Evolutionary conservation across 2,888 invertebrate genomes (phyloP).

Genomic region (Cataglyphis cursor): DNA sequence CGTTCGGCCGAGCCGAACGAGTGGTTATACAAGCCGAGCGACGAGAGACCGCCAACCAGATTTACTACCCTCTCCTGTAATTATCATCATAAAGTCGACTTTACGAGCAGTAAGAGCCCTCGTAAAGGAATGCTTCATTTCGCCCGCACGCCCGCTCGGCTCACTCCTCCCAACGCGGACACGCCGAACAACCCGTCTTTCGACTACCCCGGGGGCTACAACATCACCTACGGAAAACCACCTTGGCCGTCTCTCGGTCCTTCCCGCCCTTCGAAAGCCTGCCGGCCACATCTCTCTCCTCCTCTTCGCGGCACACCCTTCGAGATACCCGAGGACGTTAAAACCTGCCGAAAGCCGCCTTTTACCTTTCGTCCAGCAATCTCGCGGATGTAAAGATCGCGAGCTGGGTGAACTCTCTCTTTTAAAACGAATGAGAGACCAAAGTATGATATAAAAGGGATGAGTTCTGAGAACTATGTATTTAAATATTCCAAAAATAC

Average conservation of each 20-base stretch:
- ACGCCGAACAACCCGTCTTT: slow-evolving; percentile 41
- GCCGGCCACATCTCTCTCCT: slow-evolving; percentile 29
- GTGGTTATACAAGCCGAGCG: slow-evolving; percentile 64
- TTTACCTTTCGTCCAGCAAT: slow-evolving; percentile 57
- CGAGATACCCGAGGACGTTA: slow-evolving; percentile 70
- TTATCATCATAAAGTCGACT: slow-evolving; percentile 87
- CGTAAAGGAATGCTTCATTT: slow-evolving; percentile 87
- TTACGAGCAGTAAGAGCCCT: slow-evolving; percentile 87
- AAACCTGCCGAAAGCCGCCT: slow-evolving; percentile 70
- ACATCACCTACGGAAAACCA: slow-evolving; percentile 75
- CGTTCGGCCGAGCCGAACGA: slow-evolving; percentile 58
- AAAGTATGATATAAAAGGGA: slow-evolving; percentile 13
- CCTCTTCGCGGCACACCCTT: slow-evolving; percentile 53
- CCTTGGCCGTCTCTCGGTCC: slow-evolving; percentile 73
- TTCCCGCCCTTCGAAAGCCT: slow-evolving; percentile 46
- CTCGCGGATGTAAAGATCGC: slow-evolving; percentile 54
- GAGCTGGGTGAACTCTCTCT: slow-evolving; percentile 15
- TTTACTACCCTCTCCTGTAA: slow-evolving; percentile 86
- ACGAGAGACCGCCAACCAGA: slow-evolving; percentile 82
- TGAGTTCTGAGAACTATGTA: not conserved
- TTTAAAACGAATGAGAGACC: not conserved
- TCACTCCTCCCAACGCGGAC: slow-evolving; percentile 11
- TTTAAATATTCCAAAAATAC: not conserved
- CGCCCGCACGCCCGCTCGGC: slow-evolving; percentile 72
- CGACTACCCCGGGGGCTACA: slow-evolving; percentile 65